Base-by-base conservation (phyloP, 2,797 vertebrate genomes). In the Liparis tanakae region DNA sequence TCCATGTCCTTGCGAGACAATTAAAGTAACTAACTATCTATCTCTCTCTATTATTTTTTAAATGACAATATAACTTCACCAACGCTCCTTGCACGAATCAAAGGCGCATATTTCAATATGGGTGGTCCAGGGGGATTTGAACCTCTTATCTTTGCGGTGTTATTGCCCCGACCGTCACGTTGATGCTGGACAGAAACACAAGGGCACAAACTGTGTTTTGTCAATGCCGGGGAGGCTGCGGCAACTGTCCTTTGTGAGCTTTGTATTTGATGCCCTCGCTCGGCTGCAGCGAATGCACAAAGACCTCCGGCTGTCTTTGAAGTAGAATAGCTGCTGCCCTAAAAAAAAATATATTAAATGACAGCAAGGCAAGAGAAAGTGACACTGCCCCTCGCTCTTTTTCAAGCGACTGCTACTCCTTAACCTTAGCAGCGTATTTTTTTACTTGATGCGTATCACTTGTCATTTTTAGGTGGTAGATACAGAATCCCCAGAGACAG, bases 241-340 rank as follows among this genome's bases (percentile, higher is more conserved):
- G 85, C 81, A 85, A 75, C 76, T 74, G 77, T 85, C 77, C 85
- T 89, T 91, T 85, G 85, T 87, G 71, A 77, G 82, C 60, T 85
- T 83, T 74, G 70, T 82, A 81, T 90, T 89, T 87, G 88, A 90
- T 88, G 86, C 85, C 74, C 75, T 64, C 54, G 69, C 82, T 78
- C n/a, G 61, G 76, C 79, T 88, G 78, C 87, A 76, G 81, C 62
- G 51, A 83, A 83, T 72, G 79, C 84, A 88, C 89, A 91, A 84
- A 91, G 87, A 87, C 89, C 89, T 85, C 79, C 50, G 66, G 77
- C 78, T 82, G 82, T 84, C 89, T 92, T 91, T 91, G 88, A 91
- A 89, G 88, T 85, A 82, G 74, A 81, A 81, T 63, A 51, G 81
- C 85, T 88, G 67, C 81, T 90, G 87, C 82, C 81, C 85, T 83